Percentiles rank a stretch among this genome's conserved stretches.
phyloP scores from a whole-genome alignment of 1,140 invertebrate species.

The Orchesella cincta region DNA sequence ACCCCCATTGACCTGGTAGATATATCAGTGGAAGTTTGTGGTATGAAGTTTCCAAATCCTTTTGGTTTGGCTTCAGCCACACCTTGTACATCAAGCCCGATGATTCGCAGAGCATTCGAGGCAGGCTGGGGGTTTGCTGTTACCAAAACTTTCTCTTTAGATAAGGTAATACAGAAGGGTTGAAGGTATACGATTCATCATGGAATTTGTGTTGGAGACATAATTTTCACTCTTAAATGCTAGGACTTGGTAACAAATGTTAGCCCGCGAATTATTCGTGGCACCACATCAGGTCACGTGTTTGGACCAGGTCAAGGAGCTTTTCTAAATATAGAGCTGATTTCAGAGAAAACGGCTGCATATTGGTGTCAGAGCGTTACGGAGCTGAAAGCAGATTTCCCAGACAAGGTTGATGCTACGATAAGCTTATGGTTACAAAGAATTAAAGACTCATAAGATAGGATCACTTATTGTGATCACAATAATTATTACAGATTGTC shows the following conservation, averaged over 20 bases:
- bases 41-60: conserved; percentile 91
- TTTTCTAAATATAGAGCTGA: conserved; percentile 97
- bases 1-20: conserved; percentile 93
- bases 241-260: conserved; percentile 94
- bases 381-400: conserved; percentile 91
- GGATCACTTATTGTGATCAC: not conserved
- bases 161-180: conserved; percentile 71
- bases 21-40: conserved; percentile 86
- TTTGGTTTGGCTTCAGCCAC: conserved; percentile 96
- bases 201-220: not conserved
- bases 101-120: conserved; percentile 93
- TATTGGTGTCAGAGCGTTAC: conserved; percentile 90
- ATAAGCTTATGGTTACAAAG: not conserved
- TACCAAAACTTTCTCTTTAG: conserved; percentile 92
- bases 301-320: conserved; percentile 93
- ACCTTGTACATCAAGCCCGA: conserved; percentile 88
- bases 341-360: conserved; percentile 91
- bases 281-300: conserved; percentile 84
- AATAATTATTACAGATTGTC: conserved; percentile 66
- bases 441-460: conserved; percentile 23
- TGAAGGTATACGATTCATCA: not conserved
- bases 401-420: conserved; percentile 65
- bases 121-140: conserved; percentile 95
- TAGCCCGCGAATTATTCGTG: conserved; percentile 91
- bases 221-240: conserved; percentile 41